Conservation (phyloP, 2,888 invertebrate species). For the Stenodema calcarata region DNA sequence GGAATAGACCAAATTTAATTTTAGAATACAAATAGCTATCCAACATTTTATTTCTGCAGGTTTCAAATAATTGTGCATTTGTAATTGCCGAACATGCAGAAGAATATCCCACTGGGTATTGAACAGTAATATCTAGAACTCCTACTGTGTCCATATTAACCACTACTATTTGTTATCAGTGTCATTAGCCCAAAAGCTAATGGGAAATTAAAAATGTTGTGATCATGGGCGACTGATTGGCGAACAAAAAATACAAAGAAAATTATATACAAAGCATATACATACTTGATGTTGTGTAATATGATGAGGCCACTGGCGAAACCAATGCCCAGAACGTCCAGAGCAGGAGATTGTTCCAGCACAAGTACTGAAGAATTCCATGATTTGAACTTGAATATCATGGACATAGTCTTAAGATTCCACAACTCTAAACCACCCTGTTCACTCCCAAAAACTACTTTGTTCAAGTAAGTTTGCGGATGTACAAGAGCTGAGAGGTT, state of each 20-base stretch:
- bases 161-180: too few relatives aligned
- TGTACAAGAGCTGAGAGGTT: conserved; percentile 83
- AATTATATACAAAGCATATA: neutral
- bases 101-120: too few relatives aligned
- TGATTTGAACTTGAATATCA: conserved; percentile 78
- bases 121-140: too few relatives aligned
- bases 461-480: conserved; percentile 94
- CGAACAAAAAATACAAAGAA: too few relatives aligned
- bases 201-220: too few relatives aligned
- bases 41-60: too few relatives aligned
- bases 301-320: conserved; percentile 81
- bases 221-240: too few relatives aligned
- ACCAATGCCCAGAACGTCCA: conserved; percentile 91
- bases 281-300: conserved; percentile 81
- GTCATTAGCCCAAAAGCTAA: too few relatives aligned
- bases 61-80: too few relatives aligned
- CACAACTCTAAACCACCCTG: conserved; percentile 87
- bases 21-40: too few relatives aligned
- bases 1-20: neutral
- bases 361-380: conserved; percentile 77
- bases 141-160: too few relatives aligned
- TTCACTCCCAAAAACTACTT: conserved; percentile 75
- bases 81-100: too few relatives aligned
- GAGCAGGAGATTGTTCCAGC: conserved; percentile 86
- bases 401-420: conserved; percentile 81